Base-by-base conservation (phyloP, 2,888 invertebrate species). In the Halocaridina rubra region DNA sequence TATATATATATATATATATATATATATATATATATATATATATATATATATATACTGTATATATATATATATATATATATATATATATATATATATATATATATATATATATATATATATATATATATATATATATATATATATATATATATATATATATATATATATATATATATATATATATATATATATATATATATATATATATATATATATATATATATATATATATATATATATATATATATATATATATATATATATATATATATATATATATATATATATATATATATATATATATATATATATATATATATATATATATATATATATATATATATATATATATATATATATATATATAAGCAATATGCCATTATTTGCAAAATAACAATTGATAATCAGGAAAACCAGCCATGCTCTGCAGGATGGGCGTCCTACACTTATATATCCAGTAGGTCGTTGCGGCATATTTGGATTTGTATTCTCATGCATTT, bases 181-280 rank as follows among this genome's bases (percentile, higher is more conserved):
- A 61, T 61, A 61, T 61, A 61, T 61, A 61, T 61, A 61, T 61
- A 61, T 61, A 61, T 61, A 61, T 61, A 61, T 61, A 13, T 39
- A 19, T 61, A 13, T 61, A 61, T 61, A 13, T 61, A 61, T 61
- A 13, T 61, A 61, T 61, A 10, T 24, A 64, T 24, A 64, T 24
- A 64, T 24, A 64, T 24, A 64, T 64, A 64, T 64, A 64, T 24
- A 64, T 29, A 64, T 64, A 64, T 64, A 64, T 64, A 64, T 64
- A 64, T 64, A 64, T 64, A 64, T 64, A 64, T 64, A 64, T 64
- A 64, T 64, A 64, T 64, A 64, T 64, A 64, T 64, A 64, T 64
- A 64, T 64, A 64, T 64, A 64, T 64, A 64, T 64, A 64, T 64
- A 64, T 64, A 22, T 64, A 64, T 24, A 22, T 64, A 64, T 29